Conservation (phyloP, 2,113 vertebrate genomes). For the Tychaedon coryphoeus region DNA sequence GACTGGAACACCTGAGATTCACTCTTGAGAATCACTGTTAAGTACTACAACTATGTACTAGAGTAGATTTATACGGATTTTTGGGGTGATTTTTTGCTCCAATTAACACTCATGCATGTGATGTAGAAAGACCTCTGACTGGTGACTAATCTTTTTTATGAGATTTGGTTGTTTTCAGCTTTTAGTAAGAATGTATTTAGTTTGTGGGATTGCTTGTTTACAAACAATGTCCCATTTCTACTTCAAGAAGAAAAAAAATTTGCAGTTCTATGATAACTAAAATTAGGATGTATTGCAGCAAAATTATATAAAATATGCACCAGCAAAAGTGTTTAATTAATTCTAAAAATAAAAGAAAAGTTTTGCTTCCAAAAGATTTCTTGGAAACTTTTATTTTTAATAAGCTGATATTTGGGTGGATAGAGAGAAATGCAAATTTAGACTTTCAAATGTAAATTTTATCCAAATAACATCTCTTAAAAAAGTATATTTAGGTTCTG, state of each 20-base stretch:
- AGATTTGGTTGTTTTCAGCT: not conserved
- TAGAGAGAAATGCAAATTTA: slow-evolving; percentile 13
- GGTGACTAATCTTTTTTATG: not conserved
- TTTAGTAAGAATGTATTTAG: not conserved
- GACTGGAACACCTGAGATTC: not conserved
- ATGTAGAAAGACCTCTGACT: not conserved
- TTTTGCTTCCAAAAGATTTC: not conserved
- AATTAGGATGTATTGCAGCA: not conserved
- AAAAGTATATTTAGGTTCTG: slow-evolving; percentile 59
- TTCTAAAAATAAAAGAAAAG: not conserved
- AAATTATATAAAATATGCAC: not conserved
- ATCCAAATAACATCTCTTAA: slow-evolving; percentile 7
- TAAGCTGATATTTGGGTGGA: not conserved
- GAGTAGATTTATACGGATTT: not conserved
- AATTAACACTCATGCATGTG: not conserved
- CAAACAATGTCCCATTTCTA: not conserved
- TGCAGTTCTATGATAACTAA: not conserved
- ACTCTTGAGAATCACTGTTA: not conserved
- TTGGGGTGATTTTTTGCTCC: not conserved
- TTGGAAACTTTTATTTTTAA: not conserved
- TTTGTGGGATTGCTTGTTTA: not conserved
- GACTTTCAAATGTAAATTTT: slow-evolving; percentile 58
- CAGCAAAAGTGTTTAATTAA: not conserved
- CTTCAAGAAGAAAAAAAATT: not conserved
- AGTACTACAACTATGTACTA: not conserved